These are phyloP conservation scores for Sapajus apella DNA, from an alignment of 2,113 vertebrate genomes.

Conservation along the genomic window DNA sequence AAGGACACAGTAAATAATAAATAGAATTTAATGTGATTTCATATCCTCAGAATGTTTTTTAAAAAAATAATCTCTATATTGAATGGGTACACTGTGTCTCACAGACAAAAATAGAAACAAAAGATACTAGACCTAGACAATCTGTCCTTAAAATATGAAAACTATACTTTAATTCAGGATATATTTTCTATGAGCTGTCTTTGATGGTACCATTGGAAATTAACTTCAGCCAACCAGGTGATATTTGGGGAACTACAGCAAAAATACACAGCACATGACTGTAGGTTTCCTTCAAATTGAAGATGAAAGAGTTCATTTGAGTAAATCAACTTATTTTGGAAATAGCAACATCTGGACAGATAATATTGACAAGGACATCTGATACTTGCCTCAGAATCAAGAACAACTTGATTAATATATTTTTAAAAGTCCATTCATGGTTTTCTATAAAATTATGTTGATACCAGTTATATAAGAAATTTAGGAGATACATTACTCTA, in stretches of 20 bases:
- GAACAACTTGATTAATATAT: neutral
- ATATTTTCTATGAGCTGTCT: neutral
- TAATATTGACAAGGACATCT: neutral
- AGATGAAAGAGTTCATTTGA: neutral
- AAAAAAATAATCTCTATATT: neutral
- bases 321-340: neutral
- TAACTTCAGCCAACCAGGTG: neutral
- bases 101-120: neutral
- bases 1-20: neutral
- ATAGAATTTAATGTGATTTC: neutral
- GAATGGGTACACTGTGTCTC: neutral
- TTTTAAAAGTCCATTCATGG: neutral
- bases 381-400: neutral
- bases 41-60: neutral
- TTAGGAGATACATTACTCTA: neutral
- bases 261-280: neutral
- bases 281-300: neutral
- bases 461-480: neutral
- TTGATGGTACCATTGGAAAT: neutral
- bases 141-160: neutral
- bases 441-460: neutral
- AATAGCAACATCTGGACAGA: neutral
- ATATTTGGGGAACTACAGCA: neutral
- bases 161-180: neutral
- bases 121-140: neutral